Evolutionary conservation across 2,888 invertebrate species (phyloP), one percentile per base, ranked within the genome.

Genomic region (Anagyrus pseudococci): DNA sequence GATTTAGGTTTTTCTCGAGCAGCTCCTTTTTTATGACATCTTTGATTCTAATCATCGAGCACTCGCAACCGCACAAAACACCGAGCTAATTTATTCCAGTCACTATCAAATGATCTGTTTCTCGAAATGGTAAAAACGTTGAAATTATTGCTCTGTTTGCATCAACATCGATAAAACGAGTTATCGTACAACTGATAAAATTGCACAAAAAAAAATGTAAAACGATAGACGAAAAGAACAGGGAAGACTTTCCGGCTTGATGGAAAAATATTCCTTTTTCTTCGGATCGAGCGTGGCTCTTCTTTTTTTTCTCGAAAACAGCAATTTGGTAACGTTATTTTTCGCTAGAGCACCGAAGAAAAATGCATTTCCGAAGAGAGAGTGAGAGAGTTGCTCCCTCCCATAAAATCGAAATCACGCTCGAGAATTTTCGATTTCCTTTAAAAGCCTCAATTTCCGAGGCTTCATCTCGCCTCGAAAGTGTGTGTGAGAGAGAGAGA

Each of bases 381-480:
- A 46, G n/a, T n/a, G n/a, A n/a, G n/a, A n/a, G n/a, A n/a, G n/a
- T n/a, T n/a, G 41, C 29, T n/a, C 19, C 29, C 43, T 52, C n/a
- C n/a, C 52, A 20, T n/a, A 47, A 50, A 52, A 59, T 52, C 29
- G 25, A 46, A 61, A 64, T 55, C 55, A 52, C 60, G 23, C 43
- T 23, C 10, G 7, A 17, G 46, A 41, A 60, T 64, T 64, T 61
- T 64, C 48, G 50, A 55, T 55, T 49, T 56, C 50, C 53, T 23
- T 37, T 58, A 49, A 58, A 57, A 55, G 58, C 58, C 26, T 55
- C 53, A 47, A 49, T 55, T 62, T 33, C 47, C 41, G 33, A 52
- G 47, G 48, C 65, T 58, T 55, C 56, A 60, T 60, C 56, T 61
- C 19, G 33, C 17, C 61, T 58, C 33, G 13, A 8, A 2, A 13